phyloP scores from a whole-genome alignment of 1,140 invertebrate species.

The Euglossa dilemma region DNA sequence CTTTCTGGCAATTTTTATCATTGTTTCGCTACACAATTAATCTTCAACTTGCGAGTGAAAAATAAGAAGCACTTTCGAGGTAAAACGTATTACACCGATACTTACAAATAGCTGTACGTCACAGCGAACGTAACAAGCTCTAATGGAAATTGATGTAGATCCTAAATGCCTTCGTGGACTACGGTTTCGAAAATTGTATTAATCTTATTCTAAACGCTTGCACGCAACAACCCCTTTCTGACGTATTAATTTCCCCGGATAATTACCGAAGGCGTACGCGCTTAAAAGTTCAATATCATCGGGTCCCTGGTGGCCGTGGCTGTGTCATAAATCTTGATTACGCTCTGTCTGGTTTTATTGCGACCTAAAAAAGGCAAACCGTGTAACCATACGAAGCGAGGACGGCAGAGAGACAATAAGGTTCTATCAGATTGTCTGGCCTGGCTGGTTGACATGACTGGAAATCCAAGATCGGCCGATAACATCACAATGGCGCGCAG shows the following conservation, averaged over 20 bases:
- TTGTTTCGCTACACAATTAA: too few relatives aligned
- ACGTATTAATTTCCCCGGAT: neutral
- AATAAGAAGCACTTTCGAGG: too few relatives aligned
- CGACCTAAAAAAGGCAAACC: constrained; percentile 35
- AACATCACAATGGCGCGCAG: constrained; percentile 41
- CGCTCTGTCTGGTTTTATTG: constrained; percentile 29
- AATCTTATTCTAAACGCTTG: neutral
- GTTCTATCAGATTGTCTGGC: constrained; percentile 66
- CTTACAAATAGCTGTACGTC: too few relatives aligned
- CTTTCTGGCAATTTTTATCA: too few relatives aligned
- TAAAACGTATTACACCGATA: too few relatives aligned
- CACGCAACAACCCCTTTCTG: neutral
- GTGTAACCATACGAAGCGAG: constrained; percentile 43
- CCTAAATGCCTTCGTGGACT: too few relatives aligned
- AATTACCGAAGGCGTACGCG: neutral
- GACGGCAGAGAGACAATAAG: constrained; percentile 64
- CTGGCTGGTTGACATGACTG: constrained; percentile 63
- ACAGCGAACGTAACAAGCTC: neutral
- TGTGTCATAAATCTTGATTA: constrained; percentile 32
- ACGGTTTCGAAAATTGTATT: neutral
- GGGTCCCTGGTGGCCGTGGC: neutral
- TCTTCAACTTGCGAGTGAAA: too few relatives aligned
- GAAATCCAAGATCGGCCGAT: constrained; percentile 66
- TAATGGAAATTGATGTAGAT: neutral
- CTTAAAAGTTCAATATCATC: neutral